Evolutionary conservation across 1,140 invertebrate genomes (phyloP).

Genomic region (Melanaphis sacchari): DNA sequence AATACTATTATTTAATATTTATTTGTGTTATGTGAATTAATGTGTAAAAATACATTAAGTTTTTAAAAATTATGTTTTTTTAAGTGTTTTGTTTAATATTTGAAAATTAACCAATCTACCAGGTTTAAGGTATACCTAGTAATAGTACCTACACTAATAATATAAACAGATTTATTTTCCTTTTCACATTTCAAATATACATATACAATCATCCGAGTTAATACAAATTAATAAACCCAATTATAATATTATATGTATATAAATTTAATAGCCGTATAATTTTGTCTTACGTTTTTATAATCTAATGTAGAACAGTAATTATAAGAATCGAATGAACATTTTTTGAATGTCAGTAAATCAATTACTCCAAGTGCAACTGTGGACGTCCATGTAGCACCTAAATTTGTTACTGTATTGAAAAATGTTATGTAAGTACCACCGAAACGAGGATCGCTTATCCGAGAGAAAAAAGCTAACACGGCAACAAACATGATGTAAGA

Average conservation of each 20-base stretch:
- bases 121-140: not conserved
- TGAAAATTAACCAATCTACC: not conserved
- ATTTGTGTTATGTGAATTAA: too few species aligned
- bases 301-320: slow-evolving; percentile 15
- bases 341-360: slow-evolving; percentile 83
- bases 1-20: too few species aligned
- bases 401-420: slow-evolving; percentile 93
- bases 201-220: not conserved
- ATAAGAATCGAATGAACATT: slow-evolving; percentile 66
- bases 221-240: not conserved
- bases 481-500: slow-evolving; percentile 81
- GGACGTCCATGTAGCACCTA: slow-evolving; percentile 96
- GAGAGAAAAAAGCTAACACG: slow-evolving; percentile 83
- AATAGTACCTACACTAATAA: not conserved
- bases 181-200: not conserved
- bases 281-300: not conserved
- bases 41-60: too few species aligned
- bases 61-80: too few species aligned
- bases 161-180: not conserved
- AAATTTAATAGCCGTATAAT: not conserved
- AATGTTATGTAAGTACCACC: slow-evolving; percentile 99
- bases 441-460: slow-evolving; percentile 89
- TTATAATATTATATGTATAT: not conserved
- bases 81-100: not conserved
- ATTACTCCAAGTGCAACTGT: slow-evolving; percentile 92